phyloP scores from a whole-genome alignment of 2,113 vertebrate genomes.

The Gavialis gangeticus region DNA sequence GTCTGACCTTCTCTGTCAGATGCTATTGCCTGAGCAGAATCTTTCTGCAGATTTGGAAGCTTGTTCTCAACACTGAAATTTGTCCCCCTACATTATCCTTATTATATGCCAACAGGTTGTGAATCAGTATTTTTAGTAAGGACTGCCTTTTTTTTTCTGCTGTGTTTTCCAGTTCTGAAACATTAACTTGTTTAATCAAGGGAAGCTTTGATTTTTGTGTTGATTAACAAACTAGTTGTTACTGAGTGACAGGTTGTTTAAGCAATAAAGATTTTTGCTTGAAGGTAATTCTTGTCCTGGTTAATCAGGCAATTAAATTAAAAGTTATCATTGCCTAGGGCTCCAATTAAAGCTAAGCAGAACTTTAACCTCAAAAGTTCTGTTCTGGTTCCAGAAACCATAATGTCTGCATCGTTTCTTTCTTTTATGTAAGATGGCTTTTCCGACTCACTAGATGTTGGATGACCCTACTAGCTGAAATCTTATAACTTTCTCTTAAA shows the following conservation, averaged over 20 bases:
- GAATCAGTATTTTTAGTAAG: neutral
- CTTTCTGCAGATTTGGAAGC: neutral
- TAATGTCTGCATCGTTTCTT: neutral
- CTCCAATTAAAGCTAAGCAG: neutral
- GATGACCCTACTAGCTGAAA: neutral
- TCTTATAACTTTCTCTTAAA: neutral
- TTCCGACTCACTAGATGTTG: neutral
- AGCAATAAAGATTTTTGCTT: neutral
- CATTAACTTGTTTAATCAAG: neutral
- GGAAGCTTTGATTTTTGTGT: neutral
- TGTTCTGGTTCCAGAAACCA: neutral
- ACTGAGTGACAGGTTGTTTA: neutral
- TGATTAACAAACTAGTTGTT: neutral
- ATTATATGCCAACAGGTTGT: neutral
- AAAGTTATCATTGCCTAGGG: neutral
- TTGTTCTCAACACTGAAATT: neutral
- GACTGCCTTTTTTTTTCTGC: neutral
- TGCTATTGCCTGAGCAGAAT: neutral
- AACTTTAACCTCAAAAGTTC: neutral
- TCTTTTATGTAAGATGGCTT: neutral
- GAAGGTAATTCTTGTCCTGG: neutral
- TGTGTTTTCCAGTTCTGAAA: neutral
- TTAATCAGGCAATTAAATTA: neutral
- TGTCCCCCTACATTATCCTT: neutral
- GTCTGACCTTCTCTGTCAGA: conserved; percentile 28